A percentile compares a stretch with the other conserved stretches of the same genome.
Conservation (phyloP, 2,797 vertebrate genomes). For the Oryzias sinensis region DNA sequence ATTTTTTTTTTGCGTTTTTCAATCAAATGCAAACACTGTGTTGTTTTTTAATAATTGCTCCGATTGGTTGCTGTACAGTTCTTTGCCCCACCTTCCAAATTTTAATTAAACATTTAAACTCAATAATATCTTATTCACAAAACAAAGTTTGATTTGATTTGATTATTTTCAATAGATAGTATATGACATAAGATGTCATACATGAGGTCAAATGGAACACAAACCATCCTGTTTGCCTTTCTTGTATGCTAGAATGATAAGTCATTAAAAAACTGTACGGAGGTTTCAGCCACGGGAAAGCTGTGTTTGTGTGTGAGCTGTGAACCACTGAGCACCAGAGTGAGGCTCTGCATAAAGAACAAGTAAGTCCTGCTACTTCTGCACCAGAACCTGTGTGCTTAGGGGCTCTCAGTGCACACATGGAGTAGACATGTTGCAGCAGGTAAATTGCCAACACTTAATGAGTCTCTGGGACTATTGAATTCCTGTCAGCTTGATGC, state of each 20-base stretch:
- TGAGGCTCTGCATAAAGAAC: conserved; percentile 74
- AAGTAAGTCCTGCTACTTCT: conserved; percentile 50
- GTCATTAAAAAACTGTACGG: conserved; percentile 46
- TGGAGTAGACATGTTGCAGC: conserved; percentile 60
- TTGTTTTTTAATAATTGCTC: no score
- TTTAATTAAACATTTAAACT: no score
- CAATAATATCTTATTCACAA: no score
- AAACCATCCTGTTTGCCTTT: conserved; percentile 52
- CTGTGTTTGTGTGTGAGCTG: conserved; percentile 74
- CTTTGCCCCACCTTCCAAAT: no score
- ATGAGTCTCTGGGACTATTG: conserved; percentile 69
- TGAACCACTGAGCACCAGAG: conserved; percentile 55
- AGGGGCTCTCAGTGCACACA: conserved; percentile 60
- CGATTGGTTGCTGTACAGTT: no score
- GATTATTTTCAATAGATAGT: no score
- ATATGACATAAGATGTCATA: no score
- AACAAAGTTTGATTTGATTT: no score
- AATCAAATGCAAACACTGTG: no score
- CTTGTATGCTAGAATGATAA: conserved; percentile 58
- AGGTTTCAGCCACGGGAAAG: conserved; percentile 45
- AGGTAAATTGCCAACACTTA: conserved; percentile 63
- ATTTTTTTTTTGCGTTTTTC: no score
- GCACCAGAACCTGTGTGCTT: conserved; percentile 53
- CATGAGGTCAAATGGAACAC: no score
- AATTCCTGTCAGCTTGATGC: conserved; percentile 58